phyloP scores from a whole-genome alignment of 2,113 vertebrate genomes.

The Notechis scutatus region DNA sequence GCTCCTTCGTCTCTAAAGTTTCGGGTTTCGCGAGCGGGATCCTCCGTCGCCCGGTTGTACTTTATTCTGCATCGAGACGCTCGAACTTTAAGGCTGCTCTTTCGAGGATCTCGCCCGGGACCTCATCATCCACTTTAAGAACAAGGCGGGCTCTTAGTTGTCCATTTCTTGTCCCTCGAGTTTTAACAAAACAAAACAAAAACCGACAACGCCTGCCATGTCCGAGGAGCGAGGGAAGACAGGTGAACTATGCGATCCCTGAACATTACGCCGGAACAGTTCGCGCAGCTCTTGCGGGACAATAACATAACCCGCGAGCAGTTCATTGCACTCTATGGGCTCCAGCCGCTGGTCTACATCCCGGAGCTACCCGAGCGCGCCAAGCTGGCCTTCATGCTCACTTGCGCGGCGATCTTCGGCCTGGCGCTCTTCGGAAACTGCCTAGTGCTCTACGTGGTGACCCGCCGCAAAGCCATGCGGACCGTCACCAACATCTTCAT shows the following conservation, averaged over 20 bases:
- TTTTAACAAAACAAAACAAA: neutral
- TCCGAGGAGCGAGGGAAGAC: neutral
- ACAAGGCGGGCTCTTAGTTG: neutral
- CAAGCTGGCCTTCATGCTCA: constrained; percentile 64
- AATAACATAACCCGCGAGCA: constrained; percentile 73
- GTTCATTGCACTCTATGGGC: constrained; percentile 70
- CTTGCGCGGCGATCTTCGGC: constrained; percentile 66
- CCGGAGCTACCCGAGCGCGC: constrained; percentile 66
- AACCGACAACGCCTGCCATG: neutral
- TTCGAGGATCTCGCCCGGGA: neutral
- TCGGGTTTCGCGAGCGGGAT: neutral
- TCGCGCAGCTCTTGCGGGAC: constrained; percentile 65
- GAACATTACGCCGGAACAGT: constrained; percentile 70
- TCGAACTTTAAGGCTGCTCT: neutral
- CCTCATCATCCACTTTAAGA: neutral
- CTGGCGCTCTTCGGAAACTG: constrained; percentile 74
- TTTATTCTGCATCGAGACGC: neutral
- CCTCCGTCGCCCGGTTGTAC: neutral
- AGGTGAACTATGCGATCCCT: constrained; percentile 59
- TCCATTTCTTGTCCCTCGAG: neutral
- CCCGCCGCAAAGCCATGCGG: constrained; percentile 71
- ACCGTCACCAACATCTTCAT: constrained; percentile 77
- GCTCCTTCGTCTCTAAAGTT: neutral
- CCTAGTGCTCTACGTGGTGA: constrained; percentile 73
- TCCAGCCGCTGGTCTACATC: constrained; percentile 71